Conservation (phyloP, 2,797 vertebrate genomes). For the Diplodus puntazzo region DNA sequence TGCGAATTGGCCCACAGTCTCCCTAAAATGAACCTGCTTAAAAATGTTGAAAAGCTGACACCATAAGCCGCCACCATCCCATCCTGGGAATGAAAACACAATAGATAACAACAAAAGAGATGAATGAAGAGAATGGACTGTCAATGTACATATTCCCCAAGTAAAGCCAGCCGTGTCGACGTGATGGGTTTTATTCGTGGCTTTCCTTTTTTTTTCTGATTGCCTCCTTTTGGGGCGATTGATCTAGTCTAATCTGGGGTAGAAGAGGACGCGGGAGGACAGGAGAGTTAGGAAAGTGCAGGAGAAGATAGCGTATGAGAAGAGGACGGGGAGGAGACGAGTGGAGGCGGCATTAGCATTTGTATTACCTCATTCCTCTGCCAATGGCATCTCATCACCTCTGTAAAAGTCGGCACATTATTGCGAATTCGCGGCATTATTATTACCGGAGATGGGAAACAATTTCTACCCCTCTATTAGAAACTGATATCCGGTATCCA, state of each 20-base stretch:
- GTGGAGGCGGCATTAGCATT: slow-evolving; percentile 69
- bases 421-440: slow-evolving; percentile 54
- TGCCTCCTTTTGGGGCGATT: neutral
- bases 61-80: too few species aligned
- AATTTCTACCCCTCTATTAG: slow-evolving; percentile 50
- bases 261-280: slow-evolving; percentile 11
- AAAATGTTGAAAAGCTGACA: too few species aligned
- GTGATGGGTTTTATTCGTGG: neutral
- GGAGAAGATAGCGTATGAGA: slow-evolving; percentile 25
- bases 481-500: slow-evolving; percentile 56
- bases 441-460: slow-evolving; percentile 46
- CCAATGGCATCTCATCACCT: slow-evolving; percentile 51
- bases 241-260: slow-evolving; percentile 44
- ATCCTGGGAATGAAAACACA: neutral
- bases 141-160: neutral
- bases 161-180: neutral
- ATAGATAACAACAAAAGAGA: slow-evolving; percentile 1
- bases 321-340: slow-evolving; percentile 25
- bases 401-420: slow-evolving; percentile 58
- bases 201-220: neutral
- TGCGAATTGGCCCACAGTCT: too few species aligned
- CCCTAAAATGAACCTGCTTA: too few species aligned
- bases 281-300: slow-evolving; percentile 22
- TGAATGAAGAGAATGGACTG: neutral
- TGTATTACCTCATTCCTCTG: slow-evolving; percentile 70